phyloP scores from a whole-genome alignment of 2,888 invertebrate genomes.

The Cryptus viduatorius region DNA sequence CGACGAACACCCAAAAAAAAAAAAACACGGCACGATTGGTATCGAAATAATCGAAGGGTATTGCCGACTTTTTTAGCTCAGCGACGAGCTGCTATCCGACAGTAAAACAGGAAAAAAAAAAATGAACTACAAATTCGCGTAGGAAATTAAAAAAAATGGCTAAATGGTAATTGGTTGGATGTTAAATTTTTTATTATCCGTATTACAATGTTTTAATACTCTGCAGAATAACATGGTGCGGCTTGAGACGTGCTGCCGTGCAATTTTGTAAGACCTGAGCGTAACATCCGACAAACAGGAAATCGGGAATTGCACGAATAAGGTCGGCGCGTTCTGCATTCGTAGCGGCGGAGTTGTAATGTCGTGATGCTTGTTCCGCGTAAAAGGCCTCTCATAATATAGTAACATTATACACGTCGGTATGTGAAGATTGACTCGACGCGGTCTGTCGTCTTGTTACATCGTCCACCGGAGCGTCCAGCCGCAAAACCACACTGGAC shows the following conservation, averaged over 20 bases:
- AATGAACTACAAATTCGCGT: too few species aligned
- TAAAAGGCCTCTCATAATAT: constrained; percentile 38
- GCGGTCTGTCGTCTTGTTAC: constrained; percentile 73
- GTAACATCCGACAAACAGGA: constrained; percentile 70
- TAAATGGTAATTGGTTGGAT: too few species aligned
- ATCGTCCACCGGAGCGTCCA: constrained; percentile 78
- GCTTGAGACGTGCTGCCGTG: too few species aligned
- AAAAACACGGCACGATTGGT: not conserved
- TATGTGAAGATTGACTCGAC: constrained; percentile 56
- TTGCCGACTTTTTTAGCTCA: not conserved
- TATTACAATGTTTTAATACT: not conserved
- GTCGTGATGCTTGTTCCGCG: constrained; percentile 10
- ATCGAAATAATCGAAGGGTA: not conserved
- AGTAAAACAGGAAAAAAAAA: not conserved
- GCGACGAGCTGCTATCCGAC: not conserved
- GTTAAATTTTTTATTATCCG: not conserved
- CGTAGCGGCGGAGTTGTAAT: constrained; percentile 22
- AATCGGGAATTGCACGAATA: constrained; percentile 73
- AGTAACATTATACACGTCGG: constrained; percentile 41
- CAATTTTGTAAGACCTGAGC: not conserved
- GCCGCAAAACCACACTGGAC: constrained; percentile 80
- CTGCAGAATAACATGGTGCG: not conserved
- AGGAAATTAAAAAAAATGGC: too few species aligned
- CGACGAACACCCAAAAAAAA: not conserved
- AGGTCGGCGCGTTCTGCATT: constrained; percentile 3